Percentiles rank a stretch among this genome's conserved stretches.
phyloP scores from a whole-genome alignment of 1,140 invertebrate genomes.

The Tetragnatha versicolor region DNA sequence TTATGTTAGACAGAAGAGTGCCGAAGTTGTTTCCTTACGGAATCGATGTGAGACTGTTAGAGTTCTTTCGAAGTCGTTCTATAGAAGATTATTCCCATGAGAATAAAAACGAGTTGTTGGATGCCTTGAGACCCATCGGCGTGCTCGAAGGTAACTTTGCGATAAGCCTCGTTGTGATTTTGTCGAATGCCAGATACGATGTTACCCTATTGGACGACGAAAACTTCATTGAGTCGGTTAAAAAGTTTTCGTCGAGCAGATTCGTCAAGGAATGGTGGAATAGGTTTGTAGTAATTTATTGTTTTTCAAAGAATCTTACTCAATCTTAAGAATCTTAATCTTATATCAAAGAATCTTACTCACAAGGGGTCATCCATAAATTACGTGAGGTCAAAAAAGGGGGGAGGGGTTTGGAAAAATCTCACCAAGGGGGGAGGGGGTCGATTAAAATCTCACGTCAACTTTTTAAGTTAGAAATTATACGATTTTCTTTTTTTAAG shows the following conservation, averaged over 20 bases:
- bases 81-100: not conserved
- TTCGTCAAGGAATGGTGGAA: slow-evolving; percentile 21
- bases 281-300: slow-evolving; percentile 12
- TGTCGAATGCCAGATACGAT: not conserved
- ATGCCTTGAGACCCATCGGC: not conserved
- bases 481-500: too few relatives aligned
- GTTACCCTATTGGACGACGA: not conserved
- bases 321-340: too few relatives aligned
- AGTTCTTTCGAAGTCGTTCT: too few relatives aligned
- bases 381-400: too few relatives aligned
- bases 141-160: not conserved
- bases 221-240: not conserved
- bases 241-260: not conserved
- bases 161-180: not conserved
- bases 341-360: too few relatives aligned
- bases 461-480: too few relatives aligned
- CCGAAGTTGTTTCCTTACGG: not conserved
- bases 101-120: not conserved
- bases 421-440: too few relatives aligned
- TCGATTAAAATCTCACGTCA: too few relatives aligned
- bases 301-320: too few relatives aligned
- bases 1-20: not conserved
- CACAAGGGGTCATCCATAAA: too few relatives aligned
- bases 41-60: not conserved
- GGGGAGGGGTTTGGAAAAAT: too few relatives aligned